Conservation (phyloP, 2,888 invertebrate species). For the Belgica antarctica region DNA sequence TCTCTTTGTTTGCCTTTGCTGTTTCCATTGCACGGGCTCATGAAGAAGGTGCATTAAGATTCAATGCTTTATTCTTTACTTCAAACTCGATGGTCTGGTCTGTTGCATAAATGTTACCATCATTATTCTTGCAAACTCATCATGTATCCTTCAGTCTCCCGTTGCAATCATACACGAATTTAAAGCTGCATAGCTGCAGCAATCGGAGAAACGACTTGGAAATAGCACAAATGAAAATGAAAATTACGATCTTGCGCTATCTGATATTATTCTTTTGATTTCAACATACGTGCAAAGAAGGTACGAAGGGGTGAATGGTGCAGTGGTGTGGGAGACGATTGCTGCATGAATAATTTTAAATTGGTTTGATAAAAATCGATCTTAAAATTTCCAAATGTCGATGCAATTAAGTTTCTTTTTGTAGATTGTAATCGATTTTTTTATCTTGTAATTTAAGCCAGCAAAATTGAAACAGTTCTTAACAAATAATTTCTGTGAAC, state of each 20-base stretch:
- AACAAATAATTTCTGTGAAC: too few relatives aligned
- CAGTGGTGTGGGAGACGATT: too few relatives aligned
- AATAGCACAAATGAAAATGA: background rate
- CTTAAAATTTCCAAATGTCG: too few relatives aligned
- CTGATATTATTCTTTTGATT: constrained; percentile 16
- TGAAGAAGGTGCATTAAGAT: background rate
- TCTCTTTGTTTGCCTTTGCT: background rate
- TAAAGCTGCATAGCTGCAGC: background rate
- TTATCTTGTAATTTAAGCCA: too few relatives aligned
- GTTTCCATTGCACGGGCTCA: background rate
- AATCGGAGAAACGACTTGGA: background rate
- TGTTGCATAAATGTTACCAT: background rate
- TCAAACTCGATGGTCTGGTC: background rate
- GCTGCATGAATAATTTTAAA: too few relatives aligned
- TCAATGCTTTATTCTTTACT: background rate
- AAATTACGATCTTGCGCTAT: constrained; percentile 22
- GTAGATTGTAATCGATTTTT: too few relatives aligned
- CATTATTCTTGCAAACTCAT: background rate
- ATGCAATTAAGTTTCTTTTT: too few relatives aligned
- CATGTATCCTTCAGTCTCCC: background rate
- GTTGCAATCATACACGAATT: constrained; percentile 16
- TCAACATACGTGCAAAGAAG: constrained; percentile 4
- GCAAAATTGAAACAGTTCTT: too few relatives aligned
- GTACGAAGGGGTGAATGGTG: background rate
- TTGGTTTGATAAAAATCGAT: too few relatives aligned